Percentiles rank a stretch among this genome's conserved stretches.
These are phyloP conservation scores for Coelopa frigida DNA, from an alignment of 1,140 invertebrate species.

Conservation along the genomic window DNA sequence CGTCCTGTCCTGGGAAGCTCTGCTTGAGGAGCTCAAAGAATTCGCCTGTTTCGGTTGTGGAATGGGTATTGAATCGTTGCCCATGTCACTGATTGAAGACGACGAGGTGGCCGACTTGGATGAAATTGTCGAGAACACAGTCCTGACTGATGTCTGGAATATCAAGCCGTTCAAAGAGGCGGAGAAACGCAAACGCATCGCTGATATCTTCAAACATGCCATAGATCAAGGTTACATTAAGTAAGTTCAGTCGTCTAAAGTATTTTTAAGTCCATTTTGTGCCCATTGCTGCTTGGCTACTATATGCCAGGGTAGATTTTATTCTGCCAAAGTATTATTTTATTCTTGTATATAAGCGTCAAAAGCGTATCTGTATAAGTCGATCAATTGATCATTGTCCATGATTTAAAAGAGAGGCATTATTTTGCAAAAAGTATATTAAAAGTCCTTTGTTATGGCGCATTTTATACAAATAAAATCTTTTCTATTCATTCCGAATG, in stretches of 20 bases:
- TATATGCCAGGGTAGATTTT: too few species aligned
- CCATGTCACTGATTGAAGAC: constrained; percentile 52
- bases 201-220: constrained; percentile 56
- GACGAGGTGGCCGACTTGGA: constrained; percentile 57
- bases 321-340: too few species aligned
- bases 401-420: too few species aligned
- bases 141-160: constrained; percentile 50
- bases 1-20: constrained; percentile 50
- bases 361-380: too few species aligned
- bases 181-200: constrained; percentile 50
- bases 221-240: constrained; percentile 55
- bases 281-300: too few species aligned
- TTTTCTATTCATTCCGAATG: too few species aligned
- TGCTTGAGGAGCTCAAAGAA: constrained; percentile 52
- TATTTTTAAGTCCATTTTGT: too few species aligned
- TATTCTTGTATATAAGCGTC: too few species aligned
- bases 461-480: too few species aligned
- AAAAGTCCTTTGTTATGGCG: too few species aligned
- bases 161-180: constrained; percentile 49
- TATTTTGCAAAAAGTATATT: too few species aligned
- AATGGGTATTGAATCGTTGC: constrained; percentile 57
- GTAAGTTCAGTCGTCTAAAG: constrained; percentile 13
- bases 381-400: too few species aligned
- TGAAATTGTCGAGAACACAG: constrained; percentile 47
- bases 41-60: constrained; percentile 54